Evolutionary conservation across 2,888 invertebrate genomes (phyloP).

Genomic region (Chouioia cunea): DNA sequence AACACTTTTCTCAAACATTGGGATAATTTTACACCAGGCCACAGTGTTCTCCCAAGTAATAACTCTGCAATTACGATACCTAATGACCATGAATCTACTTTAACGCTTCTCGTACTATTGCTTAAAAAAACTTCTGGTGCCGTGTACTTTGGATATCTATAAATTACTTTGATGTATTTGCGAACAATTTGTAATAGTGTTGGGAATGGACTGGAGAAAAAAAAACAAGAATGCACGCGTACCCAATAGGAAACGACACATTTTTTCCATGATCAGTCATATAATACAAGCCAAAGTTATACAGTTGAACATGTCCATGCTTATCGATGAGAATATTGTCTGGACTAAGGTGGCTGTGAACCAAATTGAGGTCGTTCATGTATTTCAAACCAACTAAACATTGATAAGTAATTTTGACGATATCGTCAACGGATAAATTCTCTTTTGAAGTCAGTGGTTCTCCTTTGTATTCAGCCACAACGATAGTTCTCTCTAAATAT

Average conservation of each 20-base stretch:
- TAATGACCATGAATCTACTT: conserved; percentile 93
- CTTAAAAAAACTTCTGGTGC: conserved; percentile 85
- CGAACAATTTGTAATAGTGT: conserved; percentile 1
- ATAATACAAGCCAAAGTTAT: conserved; percentile 93
- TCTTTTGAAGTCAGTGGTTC: conserved; percentile 73
- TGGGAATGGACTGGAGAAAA: conserved; percentile 4
- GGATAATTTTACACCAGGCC: conserved; percentile 81
- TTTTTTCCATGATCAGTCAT: conserved; percentile 90
- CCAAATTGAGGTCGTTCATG: conserved; percentile 80
- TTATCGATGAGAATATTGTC: conserved; percentile 85
- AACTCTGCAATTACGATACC: conserved; percentile 92
- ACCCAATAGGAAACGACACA: conserved; percentile 92
- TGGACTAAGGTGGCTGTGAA: conserved; percentile 84
- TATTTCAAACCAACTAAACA: conserved; percentile 79
- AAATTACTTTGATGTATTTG: conserved; percentile 49
- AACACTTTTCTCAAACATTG: conserved; percentile 82
- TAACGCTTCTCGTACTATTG: conserved; percentile 75
- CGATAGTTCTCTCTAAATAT: conserved; percentile 80
- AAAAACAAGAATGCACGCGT: conserved; percentile 45
- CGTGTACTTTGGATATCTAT: conserved; percentile 81
- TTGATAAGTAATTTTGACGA: conserved; percentile 79
- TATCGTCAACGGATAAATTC: conserved; percentile 70
- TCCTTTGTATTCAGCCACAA: conserved; percentile 85
- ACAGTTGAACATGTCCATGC: conserved; percentile 83
- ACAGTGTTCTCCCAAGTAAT: conserved; percentile 77